Evolutionary conservation across 2,797 vertebrate genomes (phyloP), one percentile per base, ranked within the genome.

Genomic region (Sebastes baramenuke): DNA sequence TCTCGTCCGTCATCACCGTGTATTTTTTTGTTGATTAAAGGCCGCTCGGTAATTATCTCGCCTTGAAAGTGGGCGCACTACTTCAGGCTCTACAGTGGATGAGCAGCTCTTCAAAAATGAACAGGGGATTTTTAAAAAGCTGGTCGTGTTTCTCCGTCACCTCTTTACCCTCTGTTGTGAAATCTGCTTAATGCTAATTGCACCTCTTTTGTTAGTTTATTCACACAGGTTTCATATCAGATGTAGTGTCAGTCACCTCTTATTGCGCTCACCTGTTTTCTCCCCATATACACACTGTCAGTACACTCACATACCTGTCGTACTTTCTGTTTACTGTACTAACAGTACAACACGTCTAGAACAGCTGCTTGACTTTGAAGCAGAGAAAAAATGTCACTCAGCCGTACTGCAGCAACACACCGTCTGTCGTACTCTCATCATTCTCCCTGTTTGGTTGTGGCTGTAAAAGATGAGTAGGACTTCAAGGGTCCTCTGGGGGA

Each of bases 51-150:
- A 46, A 56, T 83, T 64, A 61, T 85, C 77, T 49, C 2, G 8
- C 30, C 16, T 56, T 72, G 69, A 27, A 80, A 81, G 80, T 66
- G 70, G 83, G 8, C 5, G 32, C 36, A 8, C 3, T 56, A 24
- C 74, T 75, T 83, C 42, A 79, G 29, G 30, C 73, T 79, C 64
- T 27, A 6, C 59, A 60, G 49, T 22, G 10, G n/a, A 81, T 46
- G 60, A 88, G 74, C 52, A 65, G 65, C 85, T 78, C 75, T 81
- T 87, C 75, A 76, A 80, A 84, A 80, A 79, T 49, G 16, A 84
- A 49, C 32, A 18, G 11, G 54, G 38, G 20, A 25, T 75, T 68
- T 62, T 76, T 24, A 84, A 46, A 67, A 60, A 58, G 79, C 65
- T 60, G 8, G 9, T 70, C 3, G 0, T 36, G 66, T 61, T 67